Conservation (phyloP, 35 echinoderm and acorn worm genomes). For the Ophiothrix spiculata region DNA sequence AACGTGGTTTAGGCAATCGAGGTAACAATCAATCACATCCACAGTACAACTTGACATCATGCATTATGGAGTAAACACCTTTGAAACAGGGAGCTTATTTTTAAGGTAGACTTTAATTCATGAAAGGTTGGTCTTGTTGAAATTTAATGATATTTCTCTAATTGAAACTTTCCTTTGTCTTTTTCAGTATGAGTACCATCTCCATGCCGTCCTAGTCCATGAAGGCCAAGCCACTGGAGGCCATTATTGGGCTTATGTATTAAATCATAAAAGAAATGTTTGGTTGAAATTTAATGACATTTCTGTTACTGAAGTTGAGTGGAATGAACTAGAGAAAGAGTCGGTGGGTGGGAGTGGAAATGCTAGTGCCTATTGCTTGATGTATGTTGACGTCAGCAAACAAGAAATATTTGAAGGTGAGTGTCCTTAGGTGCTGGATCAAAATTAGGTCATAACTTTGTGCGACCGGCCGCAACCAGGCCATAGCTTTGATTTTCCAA, state of each 20-base stretch:
- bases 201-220: slow-evolving; percentile 94
- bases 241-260: slow-evolving; percentile 95
- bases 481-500: too few species aligned
- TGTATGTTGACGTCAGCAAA: slow-evolving; percentile 83
- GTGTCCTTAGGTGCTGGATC: too few species aligned
- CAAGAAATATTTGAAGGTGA: slow-evolving; percentile 82
- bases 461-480: too few species aligned
- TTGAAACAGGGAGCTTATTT: not conserved
- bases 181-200: slow-evolving; percentile 67
- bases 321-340: slow-evolving; percentile 74
- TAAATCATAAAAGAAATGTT: slow-evolving; percentile 70
- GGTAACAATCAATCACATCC: not conserved
- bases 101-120: not conserved
- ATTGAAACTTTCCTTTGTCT: not conserved
- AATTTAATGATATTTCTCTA: not conserved
- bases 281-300: slow-evolving; percentile 99
- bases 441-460: too few species aligned
- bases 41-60: not conserved
- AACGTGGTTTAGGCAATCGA: not conserved
- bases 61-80: not conserved
- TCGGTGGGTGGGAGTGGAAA: slow-evolving; percentile 87
- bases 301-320: slow-evolving; percentile 68
- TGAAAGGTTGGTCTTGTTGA: too few species aligned
- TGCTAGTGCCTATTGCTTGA: slow-evolving; percentile 90
- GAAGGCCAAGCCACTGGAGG: slow-evolving; percentile 90